Percentiles rank a stretch among this genome's conserved stretches.
phyloP scores from a whole-genome alignment of 2,113 vertebrate species.

The Toxotes chatareus region DNA sequence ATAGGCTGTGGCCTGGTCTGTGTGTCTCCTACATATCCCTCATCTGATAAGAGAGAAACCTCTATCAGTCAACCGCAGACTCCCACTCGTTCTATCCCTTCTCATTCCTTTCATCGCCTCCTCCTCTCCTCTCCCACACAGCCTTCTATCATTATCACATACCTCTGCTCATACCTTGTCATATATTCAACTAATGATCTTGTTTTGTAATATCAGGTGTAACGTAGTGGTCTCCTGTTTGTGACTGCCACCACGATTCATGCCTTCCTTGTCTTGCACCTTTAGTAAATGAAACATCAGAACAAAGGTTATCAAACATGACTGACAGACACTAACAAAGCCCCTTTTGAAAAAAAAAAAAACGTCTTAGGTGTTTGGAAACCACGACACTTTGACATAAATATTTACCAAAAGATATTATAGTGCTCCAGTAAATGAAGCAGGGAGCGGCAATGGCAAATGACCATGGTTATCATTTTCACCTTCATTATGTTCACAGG shows the following conservation, averaged over 20 bases:
- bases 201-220: slow-evolving; percentile 22
- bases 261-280: not conserved
- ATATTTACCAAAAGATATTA: not conserved
- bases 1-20: slow-evolving; percentile 63
- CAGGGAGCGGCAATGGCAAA: not conserved
- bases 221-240: slow-evolving; percentile 9
- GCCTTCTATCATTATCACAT: slow-evolving; percentile 62
- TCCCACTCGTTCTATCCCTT: slow-evolving; percentile 57
- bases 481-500: not conserved
- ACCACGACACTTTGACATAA: not conserved
- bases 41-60: slow-evolving; percentile 71
- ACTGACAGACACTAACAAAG: not conserved
- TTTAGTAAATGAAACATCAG: not conserved
- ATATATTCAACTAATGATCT: slow-evolving; percentile 44
- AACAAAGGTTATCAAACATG: not conserved
- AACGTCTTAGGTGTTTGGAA: not conserved
- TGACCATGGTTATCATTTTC: not conserved
- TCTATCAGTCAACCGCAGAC: slow-evolving; percentile 66
- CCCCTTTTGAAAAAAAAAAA: too few relatives aligned
- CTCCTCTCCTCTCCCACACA: slow-evolving; percentile 62
- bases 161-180: slow-evolving; percentile 45
- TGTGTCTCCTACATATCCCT: slow-evolving; percentile 67
- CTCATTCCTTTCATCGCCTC: slow-evolving; percentile 59
- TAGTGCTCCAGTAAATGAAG: slow-evolving; percentile 2
- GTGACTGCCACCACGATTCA: slow-evolving; percentile 1